Conservation (phyloP, 1,140 invertebrate species). For the Tenebrio molitor region DNA sequence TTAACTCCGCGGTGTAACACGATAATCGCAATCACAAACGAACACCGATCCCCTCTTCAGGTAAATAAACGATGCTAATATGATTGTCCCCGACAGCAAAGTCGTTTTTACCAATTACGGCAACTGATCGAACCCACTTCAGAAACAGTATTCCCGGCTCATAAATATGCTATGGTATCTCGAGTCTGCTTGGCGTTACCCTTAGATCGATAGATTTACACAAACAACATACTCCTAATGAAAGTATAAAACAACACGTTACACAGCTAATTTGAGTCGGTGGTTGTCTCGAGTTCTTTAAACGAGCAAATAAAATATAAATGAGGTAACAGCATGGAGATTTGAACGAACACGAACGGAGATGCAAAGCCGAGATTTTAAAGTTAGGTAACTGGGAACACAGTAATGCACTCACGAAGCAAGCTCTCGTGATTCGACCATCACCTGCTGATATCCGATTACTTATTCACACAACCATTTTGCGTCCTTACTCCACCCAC, state of each 20-base stretch:
- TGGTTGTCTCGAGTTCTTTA: too few species aligned
- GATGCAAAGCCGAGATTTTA: constrained; percentile 3
- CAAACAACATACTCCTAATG: not conserved
- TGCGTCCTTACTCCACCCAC: not conserved
- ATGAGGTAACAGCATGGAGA: too few species aligned
- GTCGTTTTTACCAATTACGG: not conserved
- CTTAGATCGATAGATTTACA: too few species aligned
- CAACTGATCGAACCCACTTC: too few species aligned
- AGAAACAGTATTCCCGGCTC: too few species aligned
- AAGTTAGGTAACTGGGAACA: constrained; percentile 17
- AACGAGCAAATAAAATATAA: too few species aligned
- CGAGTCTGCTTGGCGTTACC: too few species aligned
- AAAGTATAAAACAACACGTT: not conserved
- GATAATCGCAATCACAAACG: constrained; percentile 36
- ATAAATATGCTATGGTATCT: too few species aligned
- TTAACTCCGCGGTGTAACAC: constrained; percentile 26
- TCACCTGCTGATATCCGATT: constrained; percentile 25
- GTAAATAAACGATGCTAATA: constrained; percentile 15
- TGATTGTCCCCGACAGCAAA: not conserved
- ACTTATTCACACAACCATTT: constrained; percentile 8
- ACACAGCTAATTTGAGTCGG: too few species aligned
- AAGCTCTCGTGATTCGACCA: not conserved
- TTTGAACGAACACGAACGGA: too few species aligned
- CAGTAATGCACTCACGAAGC: constrained; percentile 13
- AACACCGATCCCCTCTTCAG: constrained; percentile 24